A percentile compares a stretch with the other conserved stretches of the same genome.
These are phyloP conservation scores for Limnephilus lunatus DNA, from an alignment of 2,888 invertebrate species.

Conservation along the genomic window DNA sequence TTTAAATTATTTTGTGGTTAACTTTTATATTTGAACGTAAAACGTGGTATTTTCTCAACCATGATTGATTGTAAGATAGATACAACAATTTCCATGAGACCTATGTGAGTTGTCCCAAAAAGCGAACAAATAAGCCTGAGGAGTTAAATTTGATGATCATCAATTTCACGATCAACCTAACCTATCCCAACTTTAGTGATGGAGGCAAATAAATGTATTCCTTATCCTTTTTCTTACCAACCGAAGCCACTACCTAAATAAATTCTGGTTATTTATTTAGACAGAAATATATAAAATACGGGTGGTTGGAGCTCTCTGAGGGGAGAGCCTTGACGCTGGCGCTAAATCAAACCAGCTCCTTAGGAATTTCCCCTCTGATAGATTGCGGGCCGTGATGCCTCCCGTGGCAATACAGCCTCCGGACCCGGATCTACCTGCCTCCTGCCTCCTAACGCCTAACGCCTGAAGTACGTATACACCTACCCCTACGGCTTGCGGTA, in stretches of 20 bases:
- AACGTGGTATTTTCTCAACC: no score
- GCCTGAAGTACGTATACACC: no score
- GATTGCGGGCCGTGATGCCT: constrained; percentile 2
- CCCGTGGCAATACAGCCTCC: not conserved
- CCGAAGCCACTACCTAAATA: not conserved
- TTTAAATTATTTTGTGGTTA: no score
- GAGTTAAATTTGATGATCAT: no score
- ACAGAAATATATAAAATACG: not conserved
- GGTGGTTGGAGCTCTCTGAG: not conserved
- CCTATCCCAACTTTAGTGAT: no score
- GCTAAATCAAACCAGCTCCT: constrained; percentile 12
- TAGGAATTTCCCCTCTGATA: constrained; percentile 13
- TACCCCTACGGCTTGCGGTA: not conserved
- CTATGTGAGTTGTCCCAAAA: no score
- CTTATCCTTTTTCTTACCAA: not conserved
- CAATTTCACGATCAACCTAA: no score
- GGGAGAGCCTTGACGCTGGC: not conserved
- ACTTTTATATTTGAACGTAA: no score
- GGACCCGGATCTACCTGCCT: not conserved
- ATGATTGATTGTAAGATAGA: no score
- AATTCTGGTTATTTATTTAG: not conserved
- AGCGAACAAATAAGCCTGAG: no score
- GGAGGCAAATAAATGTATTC: not conserved
- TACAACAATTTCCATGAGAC: no score
- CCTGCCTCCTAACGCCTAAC: not conserved